A percentile compares a stretch with the other conserved stretches of the same genome.
Conservation (phyloP, 2,113 vertebrate species). For the Pteruthius melanotis region DNA sequence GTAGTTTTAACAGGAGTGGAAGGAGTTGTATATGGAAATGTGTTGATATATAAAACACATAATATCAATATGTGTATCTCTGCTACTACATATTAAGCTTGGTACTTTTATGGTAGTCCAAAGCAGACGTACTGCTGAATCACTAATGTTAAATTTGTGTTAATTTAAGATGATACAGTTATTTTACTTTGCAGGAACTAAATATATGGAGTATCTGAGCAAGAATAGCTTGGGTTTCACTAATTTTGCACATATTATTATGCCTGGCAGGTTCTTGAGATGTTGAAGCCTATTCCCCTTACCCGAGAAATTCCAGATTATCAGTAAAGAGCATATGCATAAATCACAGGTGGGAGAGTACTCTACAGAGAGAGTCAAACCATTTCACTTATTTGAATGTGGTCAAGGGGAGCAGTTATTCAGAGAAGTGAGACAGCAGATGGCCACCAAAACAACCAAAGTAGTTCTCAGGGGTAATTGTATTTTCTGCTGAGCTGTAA, state of each 20-base stretch:
- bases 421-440: constrained; percentile 45
- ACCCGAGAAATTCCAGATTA: not conserved
- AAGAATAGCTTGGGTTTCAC: not conserved
- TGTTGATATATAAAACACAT: rapidly evolving
- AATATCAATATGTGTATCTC: not conserved
- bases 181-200: not conserved
- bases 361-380: not conserved
- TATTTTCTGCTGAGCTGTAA: constrained; percentile 54
- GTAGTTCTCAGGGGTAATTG: constrained; percentile 18
- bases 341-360: not conserved
- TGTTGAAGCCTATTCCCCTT: not conserved
- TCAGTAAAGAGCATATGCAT: not conserved
- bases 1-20: not conserved
- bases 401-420: not conserved
- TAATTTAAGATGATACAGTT: not conserved
- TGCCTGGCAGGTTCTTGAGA: not conserved
- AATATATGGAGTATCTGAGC: not conserved
- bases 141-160: not conserved
- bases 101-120: not conserved
- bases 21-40: not conserved
- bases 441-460: constrained; percentile 42
- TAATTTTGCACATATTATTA: not conserved
- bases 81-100: not conserved
- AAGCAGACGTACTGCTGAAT: not conserved
- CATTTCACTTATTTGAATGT: constrained; percentile 17